Base-by-base conservation (phyloP, 2,888 invertebrate species). In the Chrysolina americana region DNA sequence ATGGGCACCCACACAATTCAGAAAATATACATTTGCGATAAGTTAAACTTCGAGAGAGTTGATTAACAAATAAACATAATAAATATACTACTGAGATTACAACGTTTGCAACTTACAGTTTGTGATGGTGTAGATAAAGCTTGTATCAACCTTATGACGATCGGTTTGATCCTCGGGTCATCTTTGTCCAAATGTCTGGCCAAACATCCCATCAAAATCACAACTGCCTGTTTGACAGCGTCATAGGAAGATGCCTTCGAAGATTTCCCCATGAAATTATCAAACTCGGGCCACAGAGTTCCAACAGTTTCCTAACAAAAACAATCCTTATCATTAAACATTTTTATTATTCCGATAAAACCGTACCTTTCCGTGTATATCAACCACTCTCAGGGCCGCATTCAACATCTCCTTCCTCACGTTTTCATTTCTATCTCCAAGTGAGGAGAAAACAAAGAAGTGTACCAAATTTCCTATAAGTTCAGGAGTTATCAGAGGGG, bases 91-190 rank as follows among this genome's bases (percentile, higher is more conserved):
- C n/a, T n/a, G n/a, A n/a, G n/a, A n/a, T 9, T 10, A 48, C 17
- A 17, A 17, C 48, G 17, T 48, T 48, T 17, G 9, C 17, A 1
- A 71, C 76, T 75, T 76, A 82, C 95, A 90, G 96, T 96, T 87
- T 99, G 98, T 50, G 98, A 98, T 13, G 99, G 99, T 50, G 99
- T 99, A 47, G 96, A 95, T 5, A 99, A 90, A 0, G 98, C 96
- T 68, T 96, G 93, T 68, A 99, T 93, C 63, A 99, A 90, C 74
- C 98, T 92, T 82, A 93, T 92, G 10, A 99, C 94, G 84, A 99
- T 99, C n/a, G 98, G 98, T 85, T 95, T 95, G 81, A 98, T 94
- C 84, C 97, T 91, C 3, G 93, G 92, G 89, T 98, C 98, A 78
- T 94, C 94, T 77, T 96, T 95, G 82, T 96, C 96, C 83, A 99